A percentile compares a stretch with the other conserved stretches of the same genome.
Evolutionary conservation across 2,113 vertebrate species (phyloP).

Genomic region (Oxyura jamaicensis): DNA sequence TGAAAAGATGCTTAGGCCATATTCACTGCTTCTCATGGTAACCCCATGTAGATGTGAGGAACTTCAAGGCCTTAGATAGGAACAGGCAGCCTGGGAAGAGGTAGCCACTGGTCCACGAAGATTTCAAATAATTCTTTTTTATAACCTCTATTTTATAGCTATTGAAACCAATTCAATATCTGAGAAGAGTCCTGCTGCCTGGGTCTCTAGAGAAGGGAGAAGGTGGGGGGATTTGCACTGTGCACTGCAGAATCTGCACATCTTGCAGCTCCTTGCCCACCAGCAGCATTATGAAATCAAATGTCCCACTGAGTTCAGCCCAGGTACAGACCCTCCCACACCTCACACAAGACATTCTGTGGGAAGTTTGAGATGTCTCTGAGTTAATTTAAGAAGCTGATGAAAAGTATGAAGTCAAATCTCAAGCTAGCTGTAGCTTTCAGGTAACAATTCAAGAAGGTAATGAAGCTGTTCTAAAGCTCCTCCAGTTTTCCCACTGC

Average conservation of each 20-base stretch:
- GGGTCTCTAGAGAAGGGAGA: neutral
- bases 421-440: conserved; percentile 8
- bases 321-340: rapidly evolving
- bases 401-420: conserved; percentile 15
- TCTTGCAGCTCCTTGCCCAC: neutral
- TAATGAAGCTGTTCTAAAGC: neutral
- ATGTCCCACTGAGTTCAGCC: neutral
- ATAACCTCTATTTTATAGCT: neutral
- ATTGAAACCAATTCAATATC: neutral
- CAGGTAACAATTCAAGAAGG: conserved; percentile 4
- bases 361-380: neutral
- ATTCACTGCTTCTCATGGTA: neutral
- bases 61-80: neutral
- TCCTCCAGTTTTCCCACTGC: neutral
- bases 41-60: neutral
- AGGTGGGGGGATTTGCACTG: neutral
- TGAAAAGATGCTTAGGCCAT: neutral
- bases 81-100: neutral
- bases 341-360: neutral
- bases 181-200: neutral
- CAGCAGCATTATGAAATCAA: neutral
- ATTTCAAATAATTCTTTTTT: neutral
- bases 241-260: rapidly evolving
- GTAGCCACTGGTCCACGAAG: neutral
- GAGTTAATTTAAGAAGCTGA: conserved; percentile 37